Conservation (phyloP, 1,140 invertebrate species). For the Fopius arisanus region DNA sequence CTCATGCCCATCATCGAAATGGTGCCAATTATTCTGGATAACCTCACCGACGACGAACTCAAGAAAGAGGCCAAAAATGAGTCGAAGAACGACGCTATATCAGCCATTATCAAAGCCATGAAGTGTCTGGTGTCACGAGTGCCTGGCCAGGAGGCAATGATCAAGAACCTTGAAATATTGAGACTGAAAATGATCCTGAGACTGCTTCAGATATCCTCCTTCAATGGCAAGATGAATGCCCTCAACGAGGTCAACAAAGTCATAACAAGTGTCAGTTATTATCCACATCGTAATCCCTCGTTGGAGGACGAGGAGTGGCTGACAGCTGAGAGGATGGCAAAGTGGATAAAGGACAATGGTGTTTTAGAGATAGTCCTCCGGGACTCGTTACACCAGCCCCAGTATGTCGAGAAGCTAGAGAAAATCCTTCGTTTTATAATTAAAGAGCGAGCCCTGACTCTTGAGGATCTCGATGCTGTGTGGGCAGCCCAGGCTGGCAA, state of each 20-base stretch:
- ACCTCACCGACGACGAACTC: slow-evolving; percentile 95
- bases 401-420: slow-evolving; percentile 97
- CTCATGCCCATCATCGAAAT: slow-evolving; percentile 93
- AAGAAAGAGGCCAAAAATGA: slow-evolving; percentile 97
- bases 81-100: slow-evolving; percentile 92
- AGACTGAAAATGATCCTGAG: slow-evolving; percentile 95
- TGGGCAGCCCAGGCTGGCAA: slow-evolving; percentile 96
- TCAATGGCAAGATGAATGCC: slow-evolving; percentile 99
- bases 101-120: slow-evolving; percentile 87
- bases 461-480: slow-evolving; percentile 91
- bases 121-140: slow-evolving; percentile 86
- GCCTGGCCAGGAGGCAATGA: slow-evolving; percentile 82
- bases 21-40: slow-evolving; percentile 89
- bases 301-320: slow-evolving; percentile 91
- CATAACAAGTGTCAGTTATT: slow-evolving; percentile 88
- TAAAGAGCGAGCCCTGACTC: slow-evolving; percentile 90
- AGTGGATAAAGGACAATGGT: slow-evolving; percentile 96
- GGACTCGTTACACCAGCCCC: slow-evolving; percentile 96
- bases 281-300: slow-evolving; percentile 76
- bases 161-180: slow-evolving; percentile 93
- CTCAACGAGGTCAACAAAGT: slow-evolving; percentile 99
- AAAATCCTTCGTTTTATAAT: slow-evolving; percentile 97
- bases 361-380: slow-evolving; percentile 94
- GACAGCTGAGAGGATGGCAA: slow-evolving; percentile 91
- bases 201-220: slow-evolving; percentile 95